Conservation (phyloP, 2,888 invertebrate genomes). For the Asteroscopus sphinx region DNA sequence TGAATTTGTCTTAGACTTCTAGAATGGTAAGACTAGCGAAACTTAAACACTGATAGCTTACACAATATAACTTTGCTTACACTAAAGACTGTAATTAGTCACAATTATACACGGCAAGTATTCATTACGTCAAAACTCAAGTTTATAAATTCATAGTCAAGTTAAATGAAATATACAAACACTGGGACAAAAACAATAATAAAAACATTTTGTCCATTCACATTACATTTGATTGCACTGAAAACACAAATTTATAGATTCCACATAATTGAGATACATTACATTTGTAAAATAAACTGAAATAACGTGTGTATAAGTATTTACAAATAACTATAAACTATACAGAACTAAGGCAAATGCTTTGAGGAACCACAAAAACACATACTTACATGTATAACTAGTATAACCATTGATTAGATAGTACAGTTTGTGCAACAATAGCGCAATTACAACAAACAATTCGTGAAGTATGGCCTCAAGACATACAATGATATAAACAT, state of each 20-base stretch:
- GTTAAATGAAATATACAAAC: constrained; percentile 49
- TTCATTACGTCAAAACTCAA: constrained; percentile 45
- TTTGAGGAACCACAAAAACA: constrained; percentile 82
- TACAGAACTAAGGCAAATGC: constrained; percentile 81
- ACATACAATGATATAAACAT: constrained; percentile 44
- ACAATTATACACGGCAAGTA: constrained; percentile 62
- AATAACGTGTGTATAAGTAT: constrained; percentile 53
- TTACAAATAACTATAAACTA: constrained; percentile 52
- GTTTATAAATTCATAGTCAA: constrained; percentile 43
- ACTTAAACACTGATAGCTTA: constrained; percentile 53
- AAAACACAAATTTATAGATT: constrained; percentile 54
- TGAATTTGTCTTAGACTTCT: constrained; percentile 41
- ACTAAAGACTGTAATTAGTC: constrained; percentile 56
- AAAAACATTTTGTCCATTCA: constrained; percentile 21
- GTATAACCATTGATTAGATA: constrained; percentile 43
- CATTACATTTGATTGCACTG: constrained; percentile 55
- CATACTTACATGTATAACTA: constrained; percentile 44
- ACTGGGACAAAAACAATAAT: constrained; percentile 32
- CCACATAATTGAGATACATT: constrained; percentile 54
- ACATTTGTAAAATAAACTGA: constrained; percentile 33
- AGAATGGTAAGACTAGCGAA: constrained; percentile 64
- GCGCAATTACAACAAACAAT: constrained; percentile 28
- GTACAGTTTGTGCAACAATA: constrained; percentile 35
- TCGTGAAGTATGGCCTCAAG: constrained; percentile 49
- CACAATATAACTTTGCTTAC: constrained; percentile 55